Conservation (phyloP, 2,797 vertebrate genomes). For the Sylvilagus floridanus region DNA sequence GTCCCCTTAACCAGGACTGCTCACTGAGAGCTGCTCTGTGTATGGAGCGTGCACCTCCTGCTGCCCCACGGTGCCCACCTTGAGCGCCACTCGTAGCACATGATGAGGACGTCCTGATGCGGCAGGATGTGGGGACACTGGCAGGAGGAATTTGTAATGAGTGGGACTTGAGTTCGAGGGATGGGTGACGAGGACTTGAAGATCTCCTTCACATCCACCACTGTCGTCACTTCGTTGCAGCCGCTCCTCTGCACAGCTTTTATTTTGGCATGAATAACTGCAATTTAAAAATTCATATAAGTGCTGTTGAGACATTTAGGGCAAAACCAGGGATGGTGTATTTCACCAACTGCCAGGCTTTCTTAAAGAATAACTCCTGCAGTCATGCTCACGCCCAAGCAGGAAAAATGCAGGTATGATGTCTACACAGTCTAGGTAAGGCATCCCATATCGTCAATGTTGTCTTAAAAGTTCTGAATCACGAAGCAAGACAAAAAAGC, state of each 20-base stretch:
- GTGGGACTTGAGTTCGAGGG: constrained; percentile 88
- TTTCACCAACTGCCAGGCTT: background rate
- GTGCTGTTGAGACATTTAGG: constrained; percentile 16
- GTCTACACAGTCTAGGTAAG: constrained; percentile 46
- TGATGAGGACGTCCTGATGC: constrained; percentile 91
- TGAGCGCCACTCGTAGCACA: constrained; percentile 91
- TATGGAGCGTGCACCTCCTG: background rate
- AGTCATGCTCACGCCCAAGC: constrained; percentile 70
- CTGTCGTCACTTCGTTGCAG: constrained; percentile 89
- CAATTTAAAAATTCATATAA: constrained; percentile 62
- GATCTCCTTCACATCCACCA: constrained; percentile 90
- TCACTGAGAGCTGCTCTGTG: background rate
- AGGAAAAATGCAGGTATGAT: constrained; percentile 40
- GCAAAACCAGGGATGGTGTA: background rate
- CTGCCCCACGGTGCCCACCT: constrained; percentile 82
- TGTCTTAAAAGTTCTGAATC: background rate
- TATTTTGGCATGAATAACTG: constrained; percentile 91
- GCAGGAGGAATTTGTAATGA: constrained; percentile 91
- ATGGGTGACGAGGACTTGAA: constrained; percentile 88
- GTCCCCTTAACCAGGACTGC: background rate
- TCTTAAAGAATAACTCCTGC: constrained; percentile 65
- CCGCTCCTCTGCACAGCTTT: constrained; percentile 89
- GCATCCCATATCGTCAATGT: background rate
- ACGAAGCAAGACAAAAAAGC: background rate
- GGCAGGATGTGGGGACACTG: constrained; percentile 90